phyloP scores from a whole-genome alignment of 2,888 invertebrate species.

The Apamea crenata region DNA sequence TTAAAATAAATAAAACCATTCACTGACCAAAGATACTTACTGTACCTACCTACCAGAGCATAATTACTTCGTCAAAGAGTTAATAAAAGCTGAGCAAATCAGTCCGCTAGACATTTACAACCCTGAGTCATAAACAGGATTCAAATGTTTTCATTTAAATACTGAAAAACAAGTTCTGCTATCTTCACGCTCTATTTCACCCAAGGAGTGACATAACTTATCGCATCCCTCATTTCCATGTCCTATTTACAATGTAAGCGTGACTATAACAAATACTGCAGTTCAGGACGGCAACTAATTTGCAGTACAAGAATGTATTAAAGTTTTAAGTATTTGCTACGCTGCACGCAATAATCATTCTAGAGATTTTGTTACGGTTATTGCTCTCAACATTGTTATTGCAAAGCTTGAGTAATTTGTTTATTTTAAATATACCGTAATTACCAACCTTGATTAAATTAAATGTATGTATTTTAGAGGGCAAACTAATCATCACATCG shows the following conservation, averaged over 20 bases:
- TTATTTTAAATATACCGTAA: conserved; percentile 13
- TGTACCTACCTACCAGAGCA: neutral
- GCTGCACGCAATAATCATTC: conserved; percentile 42
- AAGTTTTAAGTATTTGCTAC: conserved; percentile 35
- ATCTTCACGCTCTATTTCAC: conserved; percentile 58
- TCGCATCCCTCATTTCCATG: conserved; percentile 55
- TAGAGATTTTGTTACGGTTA: conserved; percentile 52
- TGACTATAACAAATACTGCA: conserved; percentile 11
- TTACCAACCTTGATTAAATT: conserved; percentile 1
- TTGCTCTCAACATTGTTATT: conserved; percentile 36
- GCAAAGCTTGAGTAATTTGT: conserved; percentile 45
- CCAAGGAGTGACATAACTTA: conserved; percentile 56
- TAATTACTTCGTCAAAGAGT: conserved; percentile 7
- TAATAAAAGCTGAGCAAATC: neutral
- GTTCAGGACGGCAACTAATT: conserved; percentile 26
- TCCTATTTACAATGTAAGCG: conserved; percentile 53
- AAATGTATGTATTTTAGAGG: conserved; percentile 2
- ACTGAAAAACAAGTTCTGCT: conserved; percentile 39
- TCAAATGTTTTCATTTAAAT: conserved; percentile 9
- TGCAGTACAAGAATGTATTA: conserved; percentile 40
- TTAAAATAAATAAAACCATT: neutral
- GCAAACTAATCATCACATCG: neutral
- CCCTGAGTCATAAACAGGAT: conserved; percentile 22
- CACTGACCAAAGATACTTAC: neutral
- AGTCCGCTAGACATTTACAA: neutral